Conservation (phyloP, 53 echinoderm and acorn worm species). For the Pentamera pediparva region DNA sequence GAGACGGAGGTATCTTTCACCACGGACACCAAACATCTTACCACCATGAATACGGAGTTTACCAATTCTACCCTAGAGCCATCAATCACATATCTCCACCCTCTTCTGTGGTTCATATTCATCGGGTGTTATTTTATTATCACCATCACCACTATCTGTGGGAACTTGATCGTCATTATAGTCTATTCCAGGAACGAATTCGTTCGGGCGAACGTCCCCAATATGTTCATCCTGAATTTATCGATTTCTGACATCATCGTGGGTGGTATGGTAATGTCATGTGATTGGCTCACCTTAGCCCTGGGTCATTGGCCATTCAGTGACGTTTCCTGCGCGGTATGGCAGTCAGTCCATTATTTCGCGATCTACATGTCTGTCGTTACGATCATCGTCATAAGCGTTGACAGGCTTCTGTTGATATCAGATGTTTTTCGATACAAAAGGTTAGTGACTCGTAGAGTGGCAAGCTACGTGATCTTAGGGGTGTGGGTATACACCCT, state of each 20-base stretch:
- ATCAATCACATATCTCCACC: too few species aligned
- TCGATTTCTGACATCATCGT: constrained; percentile 53
- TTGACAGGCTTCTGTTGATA: neutral
- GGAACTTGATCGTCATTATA: constrained; percentile 45
- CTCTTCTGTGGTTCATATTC: neutral
- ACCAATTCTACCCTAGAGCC: too few species aligned
- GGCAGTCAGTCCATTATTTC: constrained; percentile 40
- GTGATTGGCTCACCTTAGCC: constrained; percentile 31
- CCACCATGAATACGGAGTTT: too few species aligned
- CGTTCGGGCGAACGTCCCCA: constrained; percentile 39
- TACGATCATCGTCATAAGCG: neutral
- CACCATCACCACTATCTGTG: constrained; percentile 33
- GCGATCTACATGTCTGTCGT: constrained; percentile 32
- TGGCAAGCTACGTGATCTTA: neutral
- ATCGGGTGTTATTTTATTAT: constrained; percentile 12
- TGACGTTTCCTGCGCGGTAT: constrained; percentile 38
- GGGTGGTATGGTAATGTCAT: constrained; percentile 34
- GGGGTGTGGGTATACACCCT: constrained; percentile 11
- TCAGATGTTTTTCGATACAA: constrained; percentile 1
- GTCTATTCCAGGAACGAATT: constrained; percentile 26
- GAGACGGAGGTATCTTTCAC: too few species aligned
- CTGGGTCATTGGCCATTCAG: constrained; percentile 43
- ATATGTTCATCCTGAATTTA: constrained; percentile 48
- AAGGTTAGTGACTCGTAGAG: neutral
- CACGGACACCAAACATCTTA: too few species aligned